Percentiles rank a stretch among this genome's conserved stretches.
Evolutionary conservation across 2,113 vertebrate species (phyloP).

Genomic region (Calyptommatus sinebrachiatus): DNA sequence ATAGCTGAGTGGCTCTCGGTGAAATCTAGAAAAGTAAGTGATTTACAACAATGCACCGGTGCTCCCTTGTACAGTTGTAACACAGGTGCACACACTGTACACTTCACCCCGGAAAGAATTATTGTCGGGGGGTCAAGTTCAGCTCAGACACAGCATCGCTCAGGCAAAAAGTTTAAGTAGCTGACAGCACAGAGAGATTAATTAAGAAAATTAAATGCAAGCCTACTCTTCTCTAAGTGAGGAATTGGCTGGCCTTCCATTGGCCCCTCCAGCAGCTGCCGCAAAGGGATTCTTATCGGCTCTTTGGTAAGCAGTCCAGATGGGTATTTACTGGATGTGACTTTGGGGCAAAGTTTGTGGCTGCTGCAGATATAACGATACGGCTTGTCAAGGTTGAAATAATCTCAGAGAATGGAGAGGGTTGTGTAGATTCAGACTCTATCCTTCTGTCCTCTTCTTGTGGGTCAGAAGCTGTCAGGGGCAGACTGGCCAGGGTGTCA

Average conservation of each 20-base stretch:
- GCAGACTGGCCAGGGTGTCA: no score
- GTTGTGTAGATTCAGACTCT: background rate
- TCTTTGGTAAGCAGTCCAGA: slow-evolving; percentile 5
- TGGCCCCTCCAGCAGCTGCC: background rate
- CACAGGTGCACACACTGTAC: background rate
- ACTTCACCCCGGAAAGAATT: background rate
- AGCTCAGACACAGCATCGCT: slow-evolving; percentile 2
- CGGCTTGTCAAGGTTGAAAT: background rate
- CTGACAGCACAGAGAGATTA: background rate
- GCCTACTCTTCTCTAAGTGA: slow-evolving; percentile 3
- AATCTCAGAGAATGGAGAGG: background rate
- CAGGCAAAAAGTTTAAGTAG: slow-evolving; percentile 6
- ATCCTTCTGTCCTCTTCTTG: no score
- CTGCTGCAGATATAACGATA: background rate
- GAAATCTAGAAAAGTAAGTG: background rate
- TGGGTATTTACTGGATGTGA: background rate
- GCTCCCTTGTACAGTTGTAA: background rate
- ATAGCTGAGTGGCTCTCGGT: slow-evolving; percentile 16
- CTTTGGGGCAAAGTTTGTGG: background rate
- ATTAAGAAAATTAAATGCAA: slow-evolving; percentile 34
- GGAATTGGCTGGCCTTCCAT: background rate
- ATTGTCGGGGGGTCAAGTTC: background rate
- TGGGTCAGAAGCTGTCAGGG: no score
- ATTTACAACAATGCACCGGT: background rate
- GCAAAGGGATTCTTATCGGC: background rate